Evolutionary conservation across 2,113 vertebrate genomes (phyloP).

Genomic region (Ceyx melanurus): DNA sequence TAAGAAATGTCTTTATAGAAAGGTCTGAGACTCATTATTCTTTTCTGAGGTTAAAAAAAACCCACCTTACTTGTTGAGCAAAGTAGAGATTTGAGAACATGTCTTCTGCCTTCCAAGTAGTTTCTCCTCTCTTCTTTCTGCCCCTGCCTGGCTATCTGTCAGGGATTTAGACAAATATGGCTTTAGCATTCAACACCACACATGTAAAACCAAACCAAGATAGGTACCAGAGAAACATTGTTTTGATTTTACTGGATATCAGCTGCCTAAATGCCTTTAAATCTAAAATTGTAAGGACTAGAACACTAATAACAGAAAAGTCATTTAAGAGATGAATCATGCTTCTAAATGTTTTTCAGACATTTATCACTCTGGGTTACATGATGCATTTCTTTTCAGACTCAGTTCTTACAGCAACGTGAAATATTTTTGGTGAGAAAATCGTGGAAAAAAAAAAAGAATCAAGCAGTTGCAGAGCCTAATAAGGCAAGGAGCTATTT

Average conservation of each 20-base stretch:
- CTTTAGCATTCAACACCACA: neutral
- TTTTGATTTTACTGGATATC: neutral
- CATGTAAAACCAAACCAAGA: neutral
- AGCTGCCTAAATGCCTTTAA: neutral
- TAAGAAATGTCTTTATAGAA: neutral
- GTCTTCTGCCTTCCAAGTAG: accelerated
- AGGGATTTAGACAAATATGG: neutral
- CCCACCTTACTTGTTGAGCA: neutral
- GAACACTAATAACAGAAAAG: neutral
- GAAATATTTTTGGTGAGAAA: neutral
- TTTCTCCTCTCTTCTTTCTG: neutral
- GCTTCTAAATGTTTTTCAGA: neutral
- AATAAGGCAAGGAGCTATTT: neutral
- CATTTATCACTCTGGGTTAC: neutral
- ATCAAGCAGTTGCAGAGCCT: neutral
- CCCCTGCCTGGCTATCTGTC: neutral
- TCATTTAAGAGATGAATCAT: neutral
- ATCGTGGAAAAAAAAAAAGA: neutral
- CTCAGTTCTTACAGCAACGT: neutral
- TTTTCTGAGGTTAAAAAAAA: neutral
- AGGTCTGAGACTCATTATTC: neutral
- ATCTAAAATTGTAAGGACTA: neutral
- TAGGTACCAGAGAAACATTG: neutral
- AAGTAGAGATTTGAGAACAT: neutral
- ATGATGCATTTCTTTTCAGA: neutral